Evolutionary conservation across 2,113 vertebrate species (phyloP), one percentile per base, ranked within the genome.

Genomic region (Reinhardtius hippoglossoides): DNA sequence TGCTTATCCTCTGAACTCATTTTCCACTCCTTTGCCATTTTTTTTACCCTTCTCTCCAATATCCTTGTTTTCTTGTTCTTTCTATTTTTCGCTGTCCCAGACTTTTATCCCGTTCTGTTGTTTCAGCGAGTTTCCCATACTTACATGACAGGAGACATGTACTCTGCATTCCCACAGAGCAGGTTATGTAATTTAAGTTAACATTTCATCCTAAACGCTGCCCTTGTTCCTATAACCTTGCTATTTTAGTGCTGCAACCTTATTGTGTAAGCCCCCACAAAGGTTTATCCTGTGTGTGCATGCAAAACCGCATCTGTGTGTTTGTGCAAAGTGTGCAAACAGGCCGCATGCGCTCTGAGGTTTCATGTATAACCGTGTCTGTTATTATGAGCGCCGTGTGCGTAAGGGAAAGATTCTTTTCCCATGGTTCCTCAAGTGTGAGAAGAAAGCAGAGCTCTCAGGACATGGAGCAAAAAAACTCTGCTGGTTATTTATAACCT

Each of bases 361-460:
- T 85, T 87, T 88, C 78, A 85, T 78, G 86, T 84, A 80, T 60
- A 88, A 81, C 75, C 18, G 50, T 84, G 82, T 82, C 82, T 89
- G 87, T 88, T 91, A 89, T 87, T 86, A 81, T 71, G 78, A 83
- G 78, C 76, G 61, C 88, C 69, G 67, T 88, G 87, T 92, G 90
- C 85, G 89, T 93, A 91, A 92, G 84, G 88, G 90, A 91, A 93
- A 93, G 84, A 92, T 90, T 92, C 74, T 91, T 91, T 94, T 93
- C 94, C 93, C 92, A 93, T 90, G 90, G 84, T 90, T 92, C 74
- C 81, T 89, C 82, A 83, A 92, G 90, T 94, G 89, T 93, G 88
- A 93, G 91, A 93, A 91, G 89, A 88, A 83, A 90, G 81, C 80
- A 82, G 81, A 91, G 89, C 88, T 92, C 91, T 91, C 85, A 87